These are phyloP conservation scores for Knipowitschia caucasica DNA, from an alignment of 2,797 vertebrate species.

Conservation along the genomic window DNA sequence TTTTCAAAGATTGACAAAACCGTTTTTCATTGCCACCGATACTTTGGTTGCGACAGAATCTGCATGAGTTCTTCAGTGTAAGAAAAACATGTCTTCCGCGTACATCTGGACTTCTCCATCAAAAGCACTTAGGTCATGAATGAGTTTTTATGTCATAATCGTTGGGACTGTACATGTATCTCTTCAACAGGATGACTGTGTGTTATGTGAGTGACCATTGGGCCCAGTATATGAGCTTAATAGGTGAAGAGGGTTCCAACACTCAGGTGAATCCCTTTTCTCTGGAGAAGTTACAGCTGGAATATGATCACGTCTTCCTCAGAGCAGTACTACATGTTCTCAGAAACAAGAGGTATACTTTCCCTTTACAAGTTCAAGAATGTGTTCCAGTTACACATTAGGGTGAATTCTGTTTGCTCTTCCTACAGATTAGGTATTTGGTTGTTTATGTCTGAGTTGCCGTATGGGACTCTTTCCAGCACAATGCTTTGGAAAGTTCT, in stretches of 20 bases:
- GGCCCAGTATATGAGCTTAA: conserved; percentile 84
- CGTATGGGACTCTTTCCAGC: conserved; percentile 90
- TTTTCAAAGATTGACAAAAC: too few species aligned
- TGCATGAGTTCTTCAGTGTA: too few species aligned
- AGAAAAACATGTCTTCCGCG: too few species aligned
- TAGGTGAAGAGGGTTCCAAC: conserved; percentile 54
- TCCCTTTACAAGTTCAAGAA: background rate
- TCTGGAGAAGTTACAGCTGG: conserved; percentile 88
- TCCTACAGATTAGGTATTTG: conserved; percentile 89
- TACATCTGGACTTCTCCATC: too few species aligned
- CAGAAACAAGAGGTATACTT: conserved; percentile 91
- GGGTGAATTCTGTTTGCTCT: background rate
- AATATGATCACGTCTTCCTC: conserved; percentile 94
- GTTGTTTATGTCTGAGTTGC: conserved; percentile 99
- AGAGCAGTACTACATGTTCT: conserved; percentile 90
- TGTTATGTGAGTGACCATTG: conserved; percentile 96
- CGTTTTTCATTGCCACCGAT: too few species aligned
- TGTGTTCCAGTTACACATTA: background rate
- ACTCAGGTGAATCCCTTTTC: conserved; percentile 77
- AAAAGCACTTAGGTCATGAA: too few species aligned
- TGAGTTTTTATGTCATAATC: too few species aligned
- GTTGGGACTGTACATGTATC: too few species aligned
- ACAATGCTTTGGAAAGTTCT: conserved; percentile 94
- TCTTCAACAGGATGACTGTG: conserved; percentile 84
- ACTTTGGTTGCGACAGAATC: too few species aligned